Evolutionary conservation across 2,797 vertebrate species (phyloP).

Genomic region (Spea hammondii): DNA sequence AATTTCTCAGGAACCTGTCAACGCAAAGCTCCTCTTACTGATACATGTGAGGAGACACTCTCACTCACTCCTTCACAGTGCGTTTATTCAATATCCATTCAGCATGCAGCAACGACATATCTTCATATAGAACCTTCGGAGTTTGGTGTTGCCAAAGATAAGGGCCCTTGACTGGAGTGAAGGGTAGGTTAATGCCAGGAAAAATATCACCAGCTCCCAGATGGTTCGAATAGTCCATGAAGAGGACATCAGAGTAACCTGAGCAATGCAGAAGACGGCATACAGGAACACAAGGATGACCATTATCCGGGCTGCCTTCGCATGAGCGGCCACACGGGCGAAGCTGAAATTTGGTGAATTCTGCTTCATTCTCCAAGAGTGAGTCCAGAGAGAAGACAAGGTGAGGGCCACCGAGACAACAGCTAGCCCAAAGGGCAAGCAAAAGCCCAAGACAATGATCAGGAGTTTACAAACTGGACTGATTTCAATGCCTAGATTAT

Average conservation of each 20-base stretch:
- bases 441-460: conserved; percentile 40
- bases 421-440: conserved; percentile 54
- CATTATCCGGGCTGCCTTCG: conserved; percentile 57
- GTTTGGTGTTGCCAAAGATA: conserved; percentile 23
- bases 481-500: conserved; percentile 32
- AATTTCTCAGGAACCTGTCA: too few species aligned
- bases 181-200: conserved; percentile 22
- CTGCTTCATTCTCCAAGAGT: conserved; percentile 51
- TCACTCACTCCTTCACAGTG: too few species aligned
- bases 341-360: conserved; percentile 48
- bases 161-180: not conserved
- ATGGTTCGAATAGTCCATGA: not conserved
- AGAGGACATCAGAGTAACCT: conserved; percentile 29
- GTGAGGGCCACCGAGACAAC: conserved; percentile 55
- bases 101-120: too few species aligned
- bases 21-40: too few species aligned
- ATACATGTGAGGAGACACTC: too few species aligned
- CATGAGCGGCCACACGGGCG: conserved; percentile 51
- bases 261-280: conserved; percentile 15
- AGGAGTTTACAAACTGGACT: not conserved
- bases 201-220: not conserved
- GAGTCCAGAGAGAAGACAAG: conserved; percentile 54
- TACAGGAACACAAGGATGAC: conserved; percentile 56
- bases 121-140: not conserved
- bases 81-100: too few species aligned